Evolutionary conservation across 1,140 invertebrate species (phyloP).

Genomic region (Brachionus manjavacas): DNA sequence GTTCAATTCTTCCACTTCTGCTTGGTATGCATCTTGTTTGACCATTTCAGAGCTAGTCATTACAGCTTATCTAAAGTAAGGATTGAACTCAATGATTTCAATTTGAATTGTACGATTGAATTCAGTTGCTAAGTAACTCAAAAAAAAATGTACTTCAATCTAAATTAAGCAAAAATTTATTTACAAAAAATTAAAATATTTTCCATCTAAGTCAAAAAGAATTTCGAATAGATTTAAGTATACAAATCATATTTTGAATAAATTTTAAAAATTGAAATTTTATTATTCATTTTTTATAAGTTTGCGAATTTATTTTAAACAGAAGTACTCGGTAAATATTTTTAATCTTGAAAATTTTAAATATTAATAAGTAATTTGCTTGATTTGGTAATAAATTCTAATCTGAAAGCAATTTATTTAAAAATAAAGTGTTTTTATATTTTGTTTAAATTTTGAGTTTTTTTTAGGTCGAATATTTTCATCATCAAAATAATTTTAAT

Average conservation of each 20-base stretch:
- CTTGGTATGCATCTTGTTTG: conserved; percentile 40
- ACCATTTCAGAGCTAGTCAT: conserved; percentile 25
- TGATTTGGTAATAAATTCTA: too few species aligned
- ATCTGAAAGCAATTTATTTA: too few species aligned
- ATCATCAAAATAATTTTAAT: too few species aligned
- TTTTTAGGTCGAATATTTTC: too few species aligned
- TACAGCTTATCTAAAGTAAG: conserved; percentile 11
- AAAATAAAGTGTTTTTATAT: too few species aligned
- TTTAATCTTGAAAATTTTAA: too few species aligned
- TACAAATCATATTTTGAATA: not conserved
- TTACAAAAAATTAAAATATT: not conserved
- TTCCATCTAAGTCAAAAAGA: too few species aligned
- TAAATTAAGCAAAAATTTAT: not conserved
- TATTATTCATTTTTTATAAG: too few species aligned
- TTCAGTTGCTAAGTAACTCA: not conserved
- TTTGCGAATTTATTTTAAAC: not conserved
- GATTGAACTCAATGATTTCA: not conserved
- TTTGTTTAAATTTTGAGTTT: too few species aligned
- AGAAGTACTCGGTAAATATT: too few species aligned
- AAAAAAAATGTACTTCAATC: not conserved
- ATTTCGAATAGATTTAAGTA: too few species aligned
- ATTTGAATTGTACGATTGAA: not conserved
- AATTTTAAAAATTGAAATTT: conserved; percentile 45
- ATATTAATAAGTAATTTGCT: too few species aligned
- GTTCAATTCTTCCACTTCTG: conserved; percentile 4